Conservation (phyloP, 2,113 vertebrate species). For the Melospiza melodia region DNA sequence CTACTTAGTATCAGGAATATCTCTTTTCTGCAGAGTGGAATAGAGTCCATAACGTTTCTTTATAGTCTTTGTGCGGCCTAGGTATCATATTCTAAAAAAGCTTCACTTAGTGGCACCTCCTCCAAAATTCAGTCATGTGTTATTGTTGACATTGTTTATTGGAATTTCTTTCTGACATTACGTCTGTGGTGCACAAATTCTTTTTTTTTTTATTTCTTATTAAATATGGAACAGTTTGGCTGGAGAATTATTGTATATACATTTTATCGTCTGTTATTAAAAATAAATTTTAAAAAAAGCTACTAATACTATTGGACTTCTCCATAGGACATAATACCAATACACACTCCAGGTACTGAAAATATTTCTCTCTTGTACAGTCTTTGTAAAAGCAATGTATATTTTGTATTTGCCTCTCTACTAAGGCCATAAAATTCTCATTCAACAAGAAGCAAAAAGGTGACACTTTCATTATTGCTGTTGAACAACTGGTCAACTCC, state of each 20-base stretch:
- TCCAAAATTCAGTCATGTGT: background rate
- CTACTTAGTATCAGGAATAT: background rate
- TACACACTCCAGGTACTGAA: background rate
- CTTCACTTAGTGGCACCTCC: background rate
- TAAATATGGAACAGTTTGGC: background rate
- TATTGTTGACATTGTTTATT: background rate
- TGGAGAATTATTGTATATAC: background rate
- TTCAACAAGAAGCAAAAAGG: background rate
- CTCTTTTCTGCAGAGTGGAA: background rate
- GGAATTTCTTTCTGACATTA: background rate
- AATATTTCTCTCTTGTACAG: background rate
- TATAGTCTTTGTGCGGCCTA: background rate
- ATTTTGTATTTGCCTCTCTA: background rate
- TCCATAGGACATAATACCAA: background rate
- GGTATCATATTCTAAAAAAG: background rate
- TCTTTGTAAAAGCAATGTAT: background rate
- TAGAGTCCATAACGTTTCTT: background rate
- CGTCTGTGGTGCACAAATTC: accelerated
- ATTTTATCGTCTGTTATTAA: background rate
- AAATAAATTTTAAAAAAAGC: background rate
- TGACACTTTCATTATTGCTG: background rate
- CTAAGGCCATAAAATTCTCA: background rate
- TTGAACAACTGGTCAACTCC: background rate
- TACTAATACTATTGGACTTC: background rate
- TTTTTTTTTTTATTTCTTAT: background rate